Evolutionary conservation across 1,140 invertebrate species (phyloP).

Genomic region (Neotoxoptera formosana): DNA sequence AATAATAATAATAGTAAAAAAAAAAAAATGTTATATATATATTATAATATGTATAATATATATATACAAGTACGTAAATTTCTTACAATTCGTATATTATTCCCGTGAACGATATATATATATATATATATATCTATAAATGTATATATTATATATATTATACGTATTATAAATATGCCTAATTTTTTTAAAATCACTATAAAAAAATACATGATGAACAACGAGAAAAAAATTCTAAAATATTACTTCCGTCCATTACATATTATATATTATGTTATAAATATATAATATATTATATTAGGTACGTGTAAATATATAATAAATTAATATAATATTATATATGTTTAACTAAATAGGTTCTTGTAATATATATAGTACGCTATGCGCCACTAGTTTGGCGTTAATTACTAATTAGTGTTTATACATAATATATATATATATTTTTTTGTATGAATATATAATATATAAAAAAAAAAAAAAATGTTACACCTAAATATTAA

Average conservation of each 20-base stretch:
- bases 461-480: conserved; percentile 11
- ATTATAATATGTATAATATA: conserved; percentile 31
- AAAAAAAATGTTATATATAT: conserved; percentile 33
- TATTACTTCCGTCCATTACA: conserved; percentile 50
- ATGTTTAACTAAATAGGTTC: conserved; percentile 12
- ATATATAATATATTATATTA: conserved; percentile 22
- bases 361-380: too few relatives aligned
- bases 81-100: conserved; percentile 48
- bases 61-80: background rate
- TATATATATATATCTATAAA: conserved; percentile 14
- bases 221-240: conserved; percentile 25
- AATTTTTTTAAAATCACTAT: conserved; percentile 26
- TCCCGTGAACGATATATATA: background rate
- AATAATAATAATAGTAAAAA: conserved; percentile 29
- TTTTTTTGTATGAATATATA: conserved; percentile 18
- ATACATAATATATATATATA: background rate
- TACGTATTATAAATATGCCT: conserved; percentile 31
- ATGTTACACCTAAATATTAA: background rate
- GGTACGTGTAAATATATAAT: background rate
- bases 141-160: background rate
- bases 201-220: background rate
- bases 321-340: background rate
- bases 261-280: conserved; percentile 30
- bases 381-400: conserved; percentile 28
- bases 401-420: background rate